Evolutionary conservation across 1,140 invertebrate genomes (phyloP).

Genomic region (Danaus melanippus): DNA sequence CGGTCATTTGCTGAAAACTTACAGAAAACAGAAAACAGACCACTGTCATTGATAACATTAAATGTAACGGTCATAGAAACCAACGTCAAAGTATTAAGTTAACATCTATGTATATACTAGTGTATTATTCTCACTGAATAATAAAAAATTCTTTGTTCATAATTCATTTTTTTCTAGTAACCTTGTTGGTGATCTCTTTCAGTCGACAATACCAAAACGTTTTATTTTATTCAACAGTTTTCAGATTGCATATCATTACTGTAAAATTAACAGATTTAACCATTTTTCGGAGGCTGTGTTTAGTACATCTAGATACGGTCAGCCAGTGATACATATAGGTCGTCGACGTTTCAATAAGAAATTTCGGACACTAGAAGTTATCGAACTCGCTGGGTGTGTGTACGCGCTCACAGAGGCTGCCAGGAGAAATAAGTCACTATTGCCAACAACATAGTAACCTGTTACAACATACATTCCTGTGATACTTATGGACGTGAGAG

Average conservation of each 20-base stretch:
- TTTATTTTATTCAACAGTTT: too few species aligned
- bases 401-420: conserved; percentile 23
- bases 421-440: conserved; percentile 28
- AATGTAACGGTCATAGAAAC: neutral
- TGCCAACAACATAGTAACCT: conserved; percentile 22
- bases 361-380: conserved; percentile 18
- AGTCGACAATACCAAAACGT: too few species aligned
- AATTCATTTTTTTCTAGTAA: too few species aligned
- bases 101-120: too few species aligned
- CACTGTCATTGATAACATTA: conserved; percentile 24
- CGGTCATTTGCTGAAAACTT: too few species aligned
- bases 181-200: too few species aligned
- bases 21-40: conserved; percentile 17
- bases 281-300: conserved; percentile 27
- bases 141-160: too few species aligned
- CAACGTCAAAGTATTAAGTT: too few species aligned
- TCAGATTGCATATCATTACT: too few species aligned
- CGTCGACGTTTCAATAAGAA: conserved; percentile 29
- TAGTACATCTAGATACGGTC: conserved; percentile 24
- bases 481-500: neutral
- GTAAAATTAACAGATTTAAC: too few species aligned
- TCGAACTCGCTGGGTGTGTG: conserved; percentile 26
- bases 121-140: too few species aligned
- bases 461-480: conserved; percentile 11
- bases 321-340: conserved; percentile 37